Base-by-base conservation (phyloP, 2,797 vertebrate genomes). In the Sardinella longiceps region DNA sequence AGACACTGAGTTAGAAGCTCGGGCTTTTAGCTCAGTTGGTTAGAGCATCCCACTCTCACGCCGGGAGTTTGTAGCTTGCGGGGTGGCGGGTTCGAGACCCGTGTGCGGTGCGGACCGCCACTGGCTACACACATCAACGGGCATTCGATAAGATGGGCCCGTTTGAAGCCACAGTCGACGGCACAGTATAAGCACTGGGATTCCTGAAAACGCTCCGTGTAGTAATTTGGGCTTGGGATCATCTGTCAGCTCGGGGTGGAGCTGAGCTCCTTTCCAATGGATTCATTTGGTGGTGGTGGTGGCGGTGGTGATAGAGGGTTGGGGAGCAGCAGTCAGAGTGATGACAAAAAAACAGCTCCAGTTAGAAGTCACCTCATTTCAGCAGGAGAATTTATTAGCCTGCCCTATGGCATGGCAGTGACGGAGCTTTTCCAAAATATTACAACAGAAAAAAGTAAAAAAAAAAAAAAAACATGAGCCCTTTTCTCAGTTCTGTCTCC, bases 141-240 rank as follows among this genome's bases (percentile, higher is more conserved):
- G 70, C 37, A 15, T 37, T 10, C 39, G 39, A 74, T 14, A 33
- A 74, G 14, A 74, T 0, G 37, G 70, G 37, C 70, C 43, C 18
- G 33, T 43, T 43, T 43, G 39, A 20, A 70, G 90, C 77, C 82
- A 85, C 45, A 83, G 80, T 84, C 77, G 37, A 5, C 80, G 20
- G 37, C 18, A 18, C 70, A 23, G 20, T 1, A 6, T 1, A 6
- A 43, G 15, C 33, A 77, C 37, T 5, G 3, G 60, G n/a, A 0
- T 18, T 11, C 33, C 20, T 23, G 33, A 5, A 23, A 74, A 74
- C 66, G 23, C 30, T 15, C 33, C 15, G 37, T n/a, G n/a, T n/a
- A n/a, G n/a, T 5, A 77, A 77, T 77, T 77, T 39, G 37, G 66
- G 66, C 66, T 39, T 28, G 5, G 70, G 37, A 77, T 18, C 70